Base-by-base conservation (phyloP, 2,888 invertebrate genomes). In the Eupithecia dodoneata region DNA sequence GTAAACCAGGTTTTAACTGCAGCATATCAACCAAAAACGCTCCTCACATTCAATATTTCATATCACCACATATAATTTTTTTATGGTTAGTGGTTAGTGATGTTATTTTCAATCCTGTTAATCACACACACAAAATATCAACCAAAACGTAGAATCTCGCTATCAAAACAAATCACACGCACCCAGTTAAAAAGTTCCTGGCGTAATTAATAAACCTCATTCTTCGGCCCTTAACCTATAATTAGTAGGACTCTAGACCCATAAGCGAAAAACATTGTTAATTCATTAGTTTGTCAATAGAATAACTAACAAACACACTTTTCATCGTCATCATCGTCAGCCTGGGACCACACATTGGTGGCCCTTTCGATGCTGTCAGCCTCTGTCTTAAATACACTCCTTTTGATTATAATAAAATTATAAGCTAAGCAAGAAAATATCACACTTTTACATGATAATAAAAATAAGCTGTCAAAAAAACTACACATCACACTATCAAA, bases 401-500 rank as follows among this genome's bases (percentile, higher is more conserved):
- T 47, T 47, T 47, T 12, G 44, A 15, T 15, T 15, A 15, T 4
- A 5, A 52, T 52, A 13, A 15, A 52, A 52, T 15, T 52, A 52
- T 52, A 15, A 52, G 15, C 5, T 52, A 63, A 63, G 63, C 63
- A 12, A 12, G 30, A 63, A 52, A 52, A 52, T n/a, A 15, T 52
- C 55, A 59, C 55, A 18, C 55, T 18, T 18, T 59, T 63, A 12
- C 63, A 12, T 3, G 30, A 63, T 30, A 10, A 2, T 63, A 10
- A 63, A 30, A 63, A 9, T 12, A 66, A 66, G 42, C 66, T 41
- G n/a, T n/a, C n/a, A n/a, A n/a, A 66, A 65, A 67, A 67, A 44
- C n/a, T 69, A 45, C n/a, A 69, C 42, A 71, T 72, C 71, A 67
- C 76, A 71, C 66, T 73, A 18, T 66, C 89, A 80, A 87, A 82